Evolutionary conservation across 1,140 invertebrate species (phyloP).

Genomic region (Triops longicaudatus): DNA sequence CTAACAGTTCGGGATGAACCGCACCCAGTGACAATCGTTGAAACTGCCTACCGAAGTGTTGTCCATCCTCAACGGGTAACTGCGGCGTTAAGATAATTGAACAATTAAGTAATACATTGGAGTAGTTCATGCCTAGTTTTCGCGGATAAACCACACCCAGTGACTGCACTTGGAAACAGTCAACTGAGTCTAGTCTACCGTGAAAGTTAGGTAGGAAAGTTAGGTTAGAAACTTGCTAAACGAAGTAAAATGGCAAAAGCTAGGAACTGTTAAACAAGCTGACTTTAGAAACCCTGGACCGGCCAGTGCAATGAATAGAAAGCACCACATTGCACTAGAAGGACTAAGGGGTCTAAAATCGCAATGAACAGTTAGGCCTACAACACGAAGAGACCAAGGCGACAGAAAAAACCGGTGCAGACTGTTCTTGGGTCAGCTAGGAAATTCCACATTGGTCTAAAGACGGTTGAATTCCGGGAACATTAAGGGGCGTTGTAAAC

Average conservation of each 20-base stretch:
- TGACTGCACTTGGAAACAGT: neutral
- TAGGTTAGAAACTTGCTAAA: too few relatives aligned
- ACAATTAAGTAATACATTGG: too few relatives aligned
- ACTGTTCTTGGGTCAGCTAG: neutral
- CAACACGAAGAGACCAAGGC: neutral
- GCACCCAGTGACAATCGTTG: neutral
- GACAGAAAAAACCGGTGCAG: neutral
- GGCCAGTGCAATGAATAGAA: constrained; percentile 4
- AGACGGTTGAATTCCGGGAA: neutral
- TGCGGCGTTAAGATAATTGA: too few relatives aligned
- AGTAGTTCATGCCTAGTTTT: neutral
- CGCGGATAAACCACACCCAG: constrained; percentile 13
- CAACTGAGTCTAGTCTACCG: constrained; percentile 5
- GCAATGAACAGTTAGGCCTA: neutral
- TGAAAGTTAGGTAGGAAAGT: neutral
- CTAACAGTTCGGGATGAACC: neutral
- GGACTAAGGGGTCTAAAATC: neutral
- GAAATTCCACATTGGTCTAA: neutral
- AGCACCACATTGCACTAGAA: neutral
- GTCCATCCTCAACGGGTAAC: neutral
- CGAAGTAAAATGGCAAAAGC: neutral
- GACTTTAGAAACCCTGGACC: neutral
- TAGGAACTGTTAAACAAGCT: neutral
- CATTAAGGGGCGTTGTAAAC: neutral
- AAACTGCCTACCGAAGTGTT: constrained; percentile 5